Evolutionary conservation across 1,140 invertebrate species (phyloP).

Genomic region (Drosophila subpulchrella): DNA sequence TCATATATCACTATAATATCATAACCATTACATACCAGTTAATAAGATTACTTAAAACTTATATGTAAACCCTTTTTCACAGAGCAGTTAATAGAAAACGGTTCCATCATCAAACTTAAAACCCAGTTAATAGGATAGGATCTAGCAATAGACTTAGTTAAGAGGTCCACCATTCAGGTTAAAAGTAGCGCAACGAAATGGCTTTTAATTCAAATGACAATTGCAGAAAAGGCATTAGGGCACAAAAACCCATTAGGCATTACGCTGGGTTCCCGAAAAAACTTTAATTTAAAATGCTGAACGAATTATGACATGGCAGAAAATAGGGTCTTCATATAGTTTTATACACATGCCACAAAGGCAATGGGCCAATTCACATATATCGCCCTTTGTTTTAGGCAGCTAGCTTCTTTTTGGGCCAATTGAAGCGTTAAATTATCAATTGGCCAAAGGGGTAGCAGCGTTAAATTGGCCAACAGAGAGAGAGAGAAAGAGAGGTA

Average conservation of each 20-base stretch:
- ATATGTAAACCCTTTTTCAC: neutral
- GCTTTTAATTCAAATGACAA: slow-evolving; percentile 77
- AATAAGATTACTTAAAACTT: neutral
- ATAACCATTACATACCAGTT: neutral
- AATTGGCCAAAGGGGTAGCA: slow-evolving; percentile 68
- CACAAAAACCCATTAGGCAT: slow-evolving; percentile 53
- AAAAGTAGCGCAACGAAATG: slow-evolving; percentile 55
- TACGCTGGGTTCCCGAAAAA: slow-evolving; percentile 13
- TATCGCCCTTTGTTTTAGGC: slow-evolving; percentile 45
- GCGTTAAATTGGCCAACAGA: slow-evolving; percentile 79
- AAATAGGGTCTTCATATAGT: slow-evolving; percentile 14
- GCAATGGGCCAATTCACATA: slow-evolving; percentile 50
- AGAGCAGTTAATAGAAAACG: slow-evolving; percentile 9
- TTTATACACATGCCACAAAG: neutral
- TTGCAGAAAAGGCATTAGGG: slow-evolving; percentile 54
- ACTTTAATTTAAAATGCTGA: slow-evolving; percentile 64
- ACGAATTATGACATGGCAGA: slow-evolving; percentile 74
- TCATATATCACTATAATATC: too few species aligned
- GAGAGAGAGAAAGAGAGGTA: neutral
- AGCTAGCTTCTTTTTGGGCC: slow-evolving; percentile 34
- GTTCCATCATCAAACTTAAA: neutral
- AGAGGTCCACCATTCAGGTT: slow-evolving; percentile 5
- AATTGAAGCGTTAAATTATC: slow-evolving; percentile 83
- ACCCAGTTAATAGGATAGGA: slow-evolving; percentile 8
- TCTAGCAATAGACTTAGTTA: slow-evolving; percentile 27